Percentiles rank a stretch among this genome's conserved stretches.
Conservation (phyloP, 1,140 invertebrate species). For the Radopholus similis region DNA sequence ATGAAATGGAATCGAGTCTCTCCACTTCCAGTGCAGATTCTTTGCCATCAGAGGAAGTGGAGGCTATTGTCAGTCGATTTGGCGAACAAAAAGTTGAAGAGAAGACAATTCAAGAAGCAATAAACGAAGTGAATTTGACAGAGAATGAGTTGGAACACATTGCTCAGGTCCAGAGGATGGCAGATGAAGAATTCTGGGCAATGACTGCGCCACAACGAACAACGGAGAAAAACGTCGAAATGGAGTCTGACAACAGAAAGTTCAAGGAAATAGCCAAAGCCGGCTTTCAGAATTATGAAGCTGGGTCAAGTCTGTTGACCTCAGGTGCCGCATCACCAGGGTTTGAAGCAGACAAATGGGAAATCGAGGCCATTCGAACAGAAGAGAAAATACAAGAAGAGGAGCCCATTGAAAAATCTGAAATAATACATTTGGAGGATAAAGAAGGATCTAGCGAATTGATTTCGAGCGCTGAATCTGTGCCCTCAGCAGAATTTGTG, state of each 20-base stretch:
- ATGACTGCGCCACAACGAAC: not conserved
- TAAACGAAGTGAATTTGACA: conserved; percentile 21
- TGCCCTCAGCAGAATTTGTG: too few species aligned
- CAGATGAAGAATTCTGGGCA: not conserved
- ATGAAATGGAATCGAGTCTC: not conserved
- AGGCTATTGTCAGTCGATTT: not conserved
- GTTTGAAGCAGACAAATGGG: not conserved
- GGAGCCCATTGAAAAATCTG: conserved; percentile 19
- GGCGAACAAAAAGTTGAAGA: not conserved
- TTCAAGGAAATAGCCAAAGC: too few species aligned
- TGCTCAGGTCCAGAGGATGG: conserved; percentile 33
- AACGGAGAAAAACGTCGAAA: too few species aligned
- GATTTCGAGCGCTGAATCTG: too few species aligned
- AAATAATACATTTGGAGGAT: conserved; percentile 30
- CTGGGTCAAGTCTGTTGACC: too few species aligned
- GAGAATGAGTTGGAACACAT: conserved; percentile 41
- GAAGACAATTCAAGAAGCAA: not conserved
- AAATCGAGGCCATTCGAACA: not conserved
- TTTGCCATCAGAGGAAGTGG: not conserved
- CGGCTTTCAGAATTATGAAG: too few species aligned
- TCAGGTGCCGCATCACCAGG: not conserved
- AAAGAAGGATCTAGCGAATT: too few species aligned
- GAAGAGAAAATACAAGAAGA: conserved; percentile 39
- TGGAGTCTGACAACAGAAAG: too few species aligned
- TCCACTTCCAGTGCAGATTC: not conserved